A percentile compares a stretch with the other conserved stretches of the same genome.
phyloP scores from a whole-genome alignment of 2,888 invertebrate species.

The Sinodicranocentrus sp. region DNA sequence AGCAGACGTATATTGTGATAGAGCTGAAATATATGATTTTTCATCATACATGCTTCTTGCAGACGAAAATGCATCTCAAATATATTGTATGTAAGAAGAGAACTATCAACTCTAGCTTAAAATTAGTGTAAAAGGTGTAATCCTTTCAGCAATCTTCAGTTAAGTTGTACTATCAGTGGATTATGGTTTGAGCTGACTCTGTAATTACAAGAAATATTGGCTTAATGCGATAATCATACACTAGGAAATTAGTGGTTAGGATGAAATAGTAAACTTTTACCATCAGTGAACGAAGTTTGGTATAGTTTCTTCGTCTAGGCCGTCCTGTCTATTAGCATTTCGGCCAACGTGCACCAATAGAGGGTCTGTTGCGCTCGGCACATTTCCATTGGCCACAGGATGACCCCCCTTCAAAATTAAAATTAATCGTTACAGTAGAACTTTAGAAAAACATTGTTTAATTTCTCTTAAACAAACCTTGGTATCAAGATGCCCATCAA shows the following conservation, averaged over 20 bases:
- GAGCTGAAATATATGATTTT: background rate
- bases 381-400: slow-evolving; percentile 67
- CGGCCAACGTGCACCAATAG: slow-evolving; percentile 72
- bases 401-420: slow-evolving; percentile 69
- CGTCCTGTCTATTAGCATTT: slow-evolving; percentile 64
- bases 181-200: slow-evolving; percentile 74
- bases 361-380: slow-evolving; percentile 72
- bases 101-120: slow-evolving; percentile 45
- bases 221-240: too few species aligned
- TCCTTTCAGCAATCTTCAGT: slow-evolving; percentile 74
- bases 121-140: slow-evolving; percentile 60
- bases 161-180: slow-evolving; percentile 74
- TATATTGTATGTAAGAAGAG: slow-evolving; percentile 25
- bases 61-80: slow-evolving; percentile 37
- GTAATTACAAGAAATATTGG: slow-evolving; percentile 3
- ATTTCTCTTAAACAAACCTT: slow-evolving; percentile 55
- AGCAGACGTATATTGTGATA: too few species aligned
- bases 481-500: slow-evolving; percentile 72
- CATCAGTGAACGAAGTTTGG: slow-evolving; percentile 71
- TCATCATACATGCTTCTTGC: too few species aligned
- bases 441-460: background rate
- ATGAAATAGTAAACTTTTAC: slow-evolving; percentile 27
- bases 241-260: too few species aligned
- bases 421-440: background rate
- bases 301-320: slow-evolving; percentile 69